Base-by-base conservation (phyloP, 2,888 invertebrate genomes). In the Acrobasis repandana region DNA sequence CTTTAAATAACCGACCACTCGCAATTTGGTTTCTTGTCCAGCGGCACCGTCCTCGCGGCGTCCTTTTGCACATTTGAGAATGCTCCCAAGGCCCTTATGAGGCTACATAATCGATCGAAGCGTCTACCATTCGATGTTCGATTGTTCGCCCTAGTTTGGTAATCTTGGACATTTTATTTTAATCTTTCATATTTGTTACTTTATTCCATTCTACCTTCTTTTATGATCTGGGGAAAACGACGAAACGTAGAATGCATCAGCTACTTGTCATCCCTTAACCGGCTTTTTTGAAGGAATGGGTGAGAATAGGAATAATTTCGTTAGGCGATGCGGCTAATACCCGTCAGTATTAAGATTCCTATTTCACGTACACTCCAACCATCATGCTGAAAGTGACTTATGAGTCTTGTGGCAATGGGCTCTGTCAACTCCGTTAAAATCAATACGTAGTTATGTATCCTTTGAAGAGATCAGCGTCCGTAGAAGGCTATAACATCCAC, bases 61-160 rank as follows among this genome's bases (percentile, higher is more conserved):
- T 88, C 90, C 90, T 90, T 89, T 90, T 76, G 79, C 66, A 77
- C 73, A 73, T 72, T 75, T 72, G 77, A 80, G 86, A 88, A 88
- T 87, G 85, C 74, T 79, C 75, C 70, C 71, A 66, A 71, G 73
- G 66, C 67, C 91, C 91, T 77, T 90, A 89, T 90, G 87, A 74
- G 90, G 91, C 77, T 76, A 81, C 82, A 87, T 85, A 88, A 88
- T 85, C 80, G 83, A 78, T 79, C 74, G 79, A 82, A 80, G 80
- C 77, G 82, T 76, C 80, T 71, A 77, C 74, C 75, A 43, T 81
- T 73, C 76, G 68, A 72, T 70, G 74, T 71, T 80, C 88, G 88
- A 90, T 91, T 91, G 90, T 90, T 82, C 80, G 78, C 75, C 86
- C 88, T 79, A 85, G 83, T 90, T 90, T 91, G 90, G 90, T 80